Evolutionary conservation across 2,888 invertebrate species (phyloP), one percentile per base, ranked within the genome.

Genomic region (Leuctra nigra): DNA sequence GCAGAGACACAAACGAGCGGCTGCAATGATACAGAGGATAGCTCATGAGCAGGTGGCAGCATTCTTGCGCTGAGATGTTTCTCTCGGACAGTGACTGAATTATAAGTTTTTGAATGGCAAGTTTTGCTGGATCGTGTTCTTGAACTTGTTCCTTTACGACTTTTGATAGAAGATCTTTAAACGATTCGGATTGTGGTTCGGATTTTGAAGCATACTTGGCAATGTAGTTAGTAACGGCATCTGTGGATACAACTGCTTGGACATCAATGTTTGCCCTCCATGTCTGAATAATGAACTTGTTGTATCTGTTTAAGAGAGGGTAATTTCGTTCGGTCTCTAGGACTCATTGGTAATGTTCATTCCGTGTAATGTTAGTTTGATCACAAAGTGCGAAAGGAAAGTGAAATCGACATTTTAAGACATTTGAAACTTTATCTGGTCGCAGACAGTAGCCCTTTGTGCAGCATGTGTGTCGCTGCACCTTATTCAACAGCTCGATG

Each of bases 141-240:
- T n/a, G 29, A 29, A 29, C 29, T 29, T 29, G 29, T 11, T 11
- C 29, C 29, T 6, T 29, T 11, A 7, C 7, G 7, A 11, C 6
- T 6, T n/a, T n/a, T n/a, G n/a, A n/a, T n/a, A n/a, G n/a, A n/a
- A n/a, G n/a, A n/a, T 23, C 1, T 2, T 13, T 23, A 7, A 29
- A 35, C 1, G 14, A 20, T 20, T 36, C 1, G 7, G 52, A 58
- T 4, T 39, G 11, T 11, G 25, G 23, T 22, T 61, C 61, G 25
- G 38, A 6, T 35, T 61, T 61, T 0, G 59, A 25, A 7, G 56
- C 56, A 53, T 61, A 61, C 16, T 61, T 61, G 2, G 58, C 41
- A 46, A 61, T 53, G 38, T 61, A 61, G 18, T 57, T 56, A n/a
- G 55, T 4, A 2, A 61, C 52, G 11, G 61, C 55, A 4, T 6